phyloP scores from a whole-genome alignment of 2,797 vertebrate genomes.

The Oreonectes daqikongensis region DNA sequence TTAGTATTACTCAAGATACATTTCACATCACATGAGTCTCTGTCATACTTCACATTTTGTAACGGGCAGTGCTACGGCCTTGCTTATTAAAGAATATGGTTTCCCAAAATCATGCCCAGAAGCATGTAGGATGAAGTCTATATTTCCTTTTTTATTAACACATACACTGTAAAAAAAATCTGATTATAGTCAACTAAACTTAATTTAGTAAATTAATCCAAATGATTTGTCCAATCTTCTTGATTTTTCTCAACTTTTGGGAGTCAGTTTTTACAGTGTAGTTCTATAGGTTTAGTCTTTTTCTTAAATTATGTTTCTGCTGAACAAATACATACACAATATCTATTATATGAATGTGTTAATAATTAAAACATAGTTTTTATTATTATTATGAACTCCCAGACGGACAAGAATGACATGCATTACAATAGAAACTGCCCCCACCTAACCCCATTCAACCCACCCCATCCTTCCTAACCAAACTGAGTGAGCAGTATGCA shows the following conservation, averaged over 20 bases:
- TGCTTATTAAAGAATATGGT: background rate
- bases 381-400: background rate
- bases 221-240: no score
- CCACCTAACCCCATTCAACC: background rate
- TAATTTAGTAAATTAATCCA: no score
- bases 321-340: background rate
- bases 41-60: background rate
- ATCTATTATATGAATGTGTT: background rate
- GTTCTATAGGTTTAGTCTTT: no score
- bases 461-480: slow-evolving; percentile 27
- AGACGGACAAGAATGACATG: background rate
- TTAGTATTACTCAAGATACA: background rate
- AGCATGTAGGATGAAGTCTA: no score
- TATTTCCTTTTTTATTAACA: no score
- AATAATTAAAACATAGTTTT: background rate
- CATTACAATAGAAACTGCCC: background rate
- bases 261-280: no score
- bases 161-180: no score
- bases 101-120: no score
- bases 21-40: no score
- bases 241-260: no score
- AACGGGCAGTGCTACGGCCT: background rate
- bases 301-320: background rate
- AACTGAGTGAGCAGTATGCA: slow-evolving; percentile 11
- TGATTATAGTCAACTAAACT: no score